These are phyloP conservation scores for Lepidurus apus DNA, from an alignment of 1,140 invertebrate species.

Conservation along the genomic window DNA sequence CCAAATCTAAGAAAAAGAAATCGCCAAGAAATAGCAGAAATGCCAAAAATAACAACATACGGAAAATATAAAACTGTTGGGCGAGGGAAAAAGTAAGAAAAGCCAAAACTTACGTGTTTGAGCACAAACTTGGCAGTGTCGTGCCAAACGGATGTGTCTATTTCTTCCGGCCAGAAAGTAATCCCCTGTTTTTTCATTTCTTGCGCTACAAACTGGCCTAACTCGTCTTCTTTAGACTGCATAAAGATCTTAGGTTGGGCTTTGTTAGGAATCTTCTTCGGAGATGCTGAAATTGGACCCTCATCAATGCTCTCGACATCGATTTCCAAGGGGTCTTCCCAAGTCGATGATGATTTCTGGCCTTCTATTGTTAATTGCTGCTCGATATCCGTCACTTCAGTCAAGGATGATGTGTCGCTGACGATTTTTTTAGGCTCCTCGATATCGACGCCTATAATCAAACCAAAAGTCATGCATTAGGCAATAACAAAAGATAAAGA, in stretches of 20 bases:
- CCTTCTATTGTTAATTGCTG: slow-evolving; percentile 19
- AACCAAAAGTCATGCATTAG: background rate
- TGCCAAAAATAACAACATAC: background rate
- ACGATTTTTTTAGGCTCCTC: background rate
- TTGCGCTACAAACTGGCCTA: background rate
- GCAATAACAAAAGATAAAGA: background rate
- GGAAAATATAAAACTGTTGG: too few relatives aligned
- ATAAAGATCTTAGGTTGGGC: slow-evolving; percentile 2
- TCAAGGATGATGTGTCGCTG: background rate
- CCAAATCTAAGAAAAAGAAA: slow-evolving; percentile 11
- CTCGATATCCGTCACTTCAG: background rate
- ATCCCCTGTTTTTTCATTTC: background rate
- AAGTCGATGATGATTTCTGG: background rate
- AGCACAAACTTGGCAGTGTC: background rate
- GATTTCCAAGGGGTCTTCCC: background rate
- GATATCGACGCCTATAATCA: background rate
- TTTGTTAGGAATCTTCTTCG: slow-evolving; percentile 1
- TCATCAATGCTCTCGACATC: background rate
- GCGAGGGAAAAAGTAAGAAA: background rate
- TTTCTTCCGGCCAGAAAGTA: slow-evolving; percentile 9
- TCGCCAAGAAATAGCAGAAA: background rate
- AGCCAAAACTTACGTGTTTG: background rate
- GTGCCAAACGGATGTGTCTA: slow-evolving; percentile 4
- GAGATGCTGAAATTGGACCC: background rate
- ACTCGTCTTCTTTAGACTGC: background rate